These are phyloP conservation scores for Eristalis tenax DNA, from an alignment of 2,888 invertebrate genomes.

Conservation along the genomic window DNA sequence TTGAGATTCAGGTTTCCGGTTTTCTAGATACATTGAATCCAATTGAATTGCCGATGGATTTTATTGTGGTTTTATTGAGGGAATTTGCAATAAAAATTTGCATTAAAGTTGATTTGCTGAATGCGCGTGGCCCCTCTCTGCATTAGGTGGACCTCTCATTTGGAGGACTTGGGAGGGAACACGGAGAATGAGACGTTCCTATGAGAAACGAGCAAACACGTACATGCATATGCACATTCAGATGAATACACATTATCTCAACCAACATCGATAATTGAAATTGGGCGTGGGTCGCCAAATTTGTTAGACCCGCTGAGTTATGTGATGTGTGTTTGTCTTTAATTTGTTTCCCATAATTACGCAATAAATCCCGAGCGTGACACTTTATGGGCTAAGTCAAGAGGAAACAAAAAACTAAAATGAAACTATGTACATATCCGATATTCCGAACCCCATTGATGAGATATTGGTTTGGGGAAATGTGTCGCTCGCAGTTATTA, in stretches of 20 bases:
- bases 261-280: conserved; percentile 45
- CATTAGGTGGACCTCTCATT: not conserved
- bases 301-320: conserved; percentile 38
- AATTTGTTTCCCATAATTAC: conserved; percentile 62
- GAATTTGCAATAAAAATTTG: conserved; percentile 71
- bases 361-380: conserved; percentile 65
- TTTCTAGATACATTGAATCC: conserved; percentile 61
- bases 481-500: conserved; percentile 49
- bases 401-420: conserved; percentile 42
- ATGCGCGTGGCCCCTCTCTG: conserved; percentile 22
- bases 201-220: not conserved
- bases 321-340: conserved; percentile 43
- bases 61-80: conserved; percentile 72
- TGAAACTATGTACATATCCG: conserved; percentile 22
- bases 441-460: conserved; percentile 22
- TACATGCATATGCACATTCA: not conserved
- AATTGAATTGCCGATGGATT: conserved; percentile 72
- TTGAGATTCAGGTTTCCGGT: conserved; percentile 42
- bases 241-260: conserved; percentile 18
- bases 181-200: not conserved
- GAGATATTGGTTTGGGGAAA: conserved; percentile 5
- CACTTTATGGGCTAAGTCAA: conserved; percentile 49
- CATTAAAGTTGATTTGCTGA: conserved; percentile 68
- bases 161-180: not conserved
- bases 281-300: conserved; percentile 46